A percentile compares a stretch with the other conserved stretches of the same genome.
Evolutionary conservation across 2,888 invertebrate species (phyloP).

Genomic region (Podabrus alpinus): DNA sequence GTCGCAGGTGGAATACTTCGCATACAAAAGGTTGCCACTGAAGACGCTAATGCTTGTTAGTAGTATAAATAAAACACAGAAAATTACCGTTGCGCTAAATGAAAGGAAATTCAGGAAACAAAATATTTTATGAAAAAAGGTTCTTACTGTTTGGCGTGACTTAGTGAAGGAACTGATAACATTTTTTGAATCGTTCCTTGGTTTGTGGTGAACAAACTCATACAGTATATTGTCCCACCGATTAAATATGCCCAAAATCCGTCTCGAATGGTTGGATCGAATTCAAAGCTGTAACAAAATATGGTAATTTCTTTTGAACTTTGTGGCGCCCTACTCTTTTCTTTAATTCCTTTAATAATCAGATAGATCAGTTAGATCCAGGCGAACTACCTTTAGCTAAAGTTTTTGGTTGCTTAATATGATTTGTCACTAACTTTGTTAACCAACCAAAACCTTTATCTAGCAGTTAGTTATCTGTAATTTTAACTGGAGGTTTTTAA

Average conservation of each 20-base stretch:
- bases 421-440: too few relatives aligned
- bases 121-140: neutral
- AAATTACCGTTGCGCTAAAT: neutral
- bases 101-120: neutral
- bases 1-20: constrained; percentile 68
- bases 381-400: too few relatives aligned
- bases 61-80: neutral
- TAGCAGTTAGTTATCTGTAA: too few relatives aligned
- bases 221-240: constrained; percentile 62
- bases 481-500: too few relatives aligned
- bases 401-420: too few relatives aligned
- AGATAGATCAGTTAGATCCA: too few relatives aligned
- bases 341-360: too few relatives aligned
- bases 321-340: too few relatives aligned
- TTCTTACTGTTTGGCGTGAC: constrained; percentile 59
- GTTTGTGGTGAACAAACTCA: constrained; percentile 59
- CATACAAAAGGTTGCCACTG: constrained; percentile 52
- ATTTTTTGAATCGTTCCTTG: constrained; percentile 66
- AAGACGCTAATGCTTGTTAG: neutral
- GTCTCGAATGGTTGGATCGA: constrained; percentile 60
- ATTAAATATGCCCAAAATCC: constrained; percentile 65
- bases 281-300: constrained; percentile 13
- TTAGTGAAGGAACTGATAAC: constrained; percentile 62
- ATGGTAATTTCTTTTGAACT: too few relatives aligned
- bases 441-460: too few relatives aligned